Conservation (phyloP, 2,888 invertebrate genomes). For the Drosophila borealis region DNA sequence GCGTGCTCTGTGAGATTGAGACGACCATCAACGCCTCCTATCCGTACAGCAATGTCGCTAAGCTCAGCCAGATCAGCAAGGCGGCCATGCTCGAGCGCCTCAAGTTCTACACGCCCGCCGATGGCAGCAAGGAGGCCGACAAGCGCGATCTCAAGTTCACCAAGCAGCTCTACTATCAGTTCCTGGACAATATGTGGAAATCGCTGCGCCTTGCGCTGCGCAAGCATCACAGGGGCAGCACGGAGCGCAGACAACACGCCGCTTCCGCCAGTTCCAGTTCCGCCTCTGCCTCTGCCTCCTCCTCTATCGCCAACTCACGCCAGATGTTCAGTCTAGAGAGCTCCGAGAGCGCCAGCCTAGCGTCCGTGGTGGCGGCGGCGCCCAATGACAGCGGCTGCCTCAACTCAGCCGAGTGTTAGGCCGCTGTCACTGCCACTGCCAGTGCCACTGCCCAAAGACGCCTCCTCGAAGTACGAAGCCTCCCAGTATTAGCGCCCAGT, state of each 20-base stretch:
- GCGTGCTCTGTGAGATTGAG: constrained; percentile 82
- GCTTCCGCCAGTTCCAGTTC: not conserved
- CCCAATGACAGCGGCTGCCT: constrained; percentile 2
- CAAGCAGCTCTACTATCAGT: constrained; percentile 72
- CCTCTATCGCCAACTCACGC: constrained; percentile 11
- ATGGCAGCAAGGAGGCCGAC: constrained; percentile 45
- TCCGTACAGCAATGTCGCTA: constrained; percentile 54
- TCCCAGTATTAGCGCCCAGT: constrained; percentile 52
- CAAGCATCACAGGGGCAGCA: constrained; percentile 34
- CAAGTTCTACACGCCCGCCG: constrained; percentile 68
- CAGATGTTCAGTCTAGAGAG: constrained; percentile 38
- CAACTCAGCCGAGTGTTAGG: constrained; percentile 16
- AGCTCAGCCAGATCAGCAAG: constrained; percentile 56
- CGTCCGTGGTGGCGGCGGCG: not conserved
- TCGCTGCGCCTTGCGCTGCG: constrained; percentile 43
- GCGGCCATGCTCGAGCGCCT: constrained; percentile 60
- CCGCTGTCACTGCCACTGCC: not conserved
- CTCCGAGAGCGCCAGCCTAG: constrained; percentile 20
- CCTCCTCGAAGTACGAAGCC: constrained; percentile 1
- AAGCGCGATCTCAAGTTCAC: constrained; percentile 72
- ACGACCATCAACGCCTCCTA: constrained; percentile 79
- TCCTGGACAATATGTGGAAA: constrained; percentile 64
- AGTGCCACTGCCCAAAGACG: too few relatives aligned
- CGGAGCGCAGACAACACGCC: constrained; percentile 29
- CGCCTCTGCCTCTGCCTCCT: not conserved